Base-by-base conservation (phyloP, 1,140 invertebrate genomes). In the Caenorhabditis brenneri region DNA sequence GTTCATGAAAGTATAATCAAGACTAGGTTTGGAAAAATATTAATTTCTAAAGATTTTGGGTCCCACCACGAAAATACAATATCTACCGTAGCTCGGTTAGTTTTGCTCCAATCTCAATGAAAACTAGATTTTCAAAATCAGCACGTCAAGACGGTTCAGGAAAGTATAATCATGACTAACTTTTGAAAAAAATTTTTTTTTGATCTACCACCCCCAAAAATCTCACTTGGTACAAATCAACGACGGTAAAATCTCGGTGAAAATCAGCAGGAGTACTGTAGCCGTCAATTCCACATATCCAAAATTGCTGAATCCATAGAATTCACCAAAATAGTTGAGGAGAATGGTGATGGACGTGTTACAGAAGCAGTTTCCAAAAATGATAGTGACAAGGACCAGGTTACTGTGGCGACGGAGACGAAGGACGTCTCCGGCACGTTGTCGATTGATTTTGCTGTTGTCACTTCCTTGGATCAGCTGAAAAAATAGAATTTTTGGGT, bases 361-460 rank as follows among this genome's bases (percentile, higher is more conserved):
- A 12, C 65, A 74, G 19, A 74, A 74, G 36, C 65, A 74, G 24
- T 74, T 74, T 46, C 65, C 65, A 74, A 74, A 74, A 15, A 74
- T 74, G 19, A 74, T 74, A 27, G 65, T 74, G 19, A 74, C 65
- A 19, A 74, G 65, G 19, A 74, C 65, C 22, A 24, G 24, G 10
- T 74, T 74, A 12, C 65, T 74, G 6, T 74, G 33, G 10, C 65
- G 16, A 10, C 65, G 33, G 15, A 74, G 65, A 7, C 65, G 65
- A 3, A 74, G 19, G 5, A 74, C 65, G n/a, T 74, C 65, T 1
- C 33, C 36, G n/a, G 65, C 65, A 10, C 65, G 65, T 74, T 74
- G 36, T 42, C n/a, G 27, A 22, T 42, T 74, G 9, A 2, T n/a
- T 3, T 36, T 33, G 10, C 46, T 16, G 5, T 1, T 42, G n/a